Percentiles rank a stretch among this genome's conserved stretches.
These are phyloP conservation scores for Ictidomys tridecemlineatus DNA, from an alignment of 2,113 vertebrate genomes.

Conservation along the genomic window DNA sequence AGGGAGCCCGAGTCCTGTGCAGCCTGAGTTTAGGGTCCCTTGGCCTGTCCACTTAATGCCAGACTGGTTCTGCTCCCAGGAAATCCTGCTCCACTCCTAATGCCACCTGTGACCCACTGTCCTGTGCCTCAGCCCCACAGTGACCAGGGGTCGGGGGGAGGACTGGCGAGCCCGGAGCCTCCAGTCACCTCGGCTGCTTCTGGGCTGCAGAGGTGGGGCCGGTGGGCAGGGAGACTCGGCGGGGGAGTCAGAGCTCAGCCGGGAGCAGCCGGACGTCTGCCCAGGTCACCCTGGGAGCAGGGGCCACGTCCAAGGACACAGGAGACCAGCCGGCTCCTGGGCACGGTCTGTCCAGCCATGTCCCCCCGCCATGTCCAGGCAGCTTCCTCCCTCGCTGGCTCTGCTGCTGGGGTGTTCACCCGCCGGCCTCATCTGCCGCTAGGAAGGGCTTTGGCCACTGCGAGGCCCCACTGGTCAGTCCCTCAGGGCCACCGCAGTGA, in stretches of 20 bases:
- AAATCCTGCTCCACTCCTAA: too few species aligned
- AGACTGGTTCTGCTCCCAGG: too few species aligned
- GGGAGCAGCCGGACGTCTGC: not conserved
- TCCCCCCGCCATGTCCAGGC: not conserved
- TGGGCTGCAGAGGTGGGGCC: not conserved
- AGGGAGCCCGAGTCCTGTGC: not conserved
- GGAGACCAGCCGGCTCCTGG: not conserved
- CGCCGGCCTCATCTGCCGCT: too few species aligned
- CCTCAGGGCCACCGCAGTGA: too few species aligned
- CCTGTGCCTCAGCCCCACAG: not conserved
- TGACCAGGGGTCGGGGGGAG: accelerated
- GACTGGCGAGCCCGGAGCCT: not conserved
- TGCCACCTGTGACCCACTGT: accelerated
- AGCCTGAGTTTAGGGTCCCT: too few species aligned
- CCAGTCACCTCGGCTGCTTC: not conserved
- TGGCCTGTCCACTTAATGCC: accelerated
- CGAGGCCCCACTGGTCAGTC: too few species aligned
- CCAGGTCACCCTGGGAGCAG: not conserved
- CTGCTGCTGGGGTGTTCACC: too few species aligned
- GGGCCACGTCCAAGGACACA: not conserved
- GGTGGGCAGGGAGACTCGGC: not conserved
- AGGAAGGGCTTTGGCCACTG: too few species aligned
- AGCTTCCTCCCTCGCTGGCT: not conserved
- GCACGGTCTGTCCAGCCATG: not conserved
- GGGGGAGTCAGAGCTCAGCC: too few species aligned